Base-by-base conservation (phyloP, 1,140 invertebrate species). In the Proctacanthus coquilletti region DNA sequence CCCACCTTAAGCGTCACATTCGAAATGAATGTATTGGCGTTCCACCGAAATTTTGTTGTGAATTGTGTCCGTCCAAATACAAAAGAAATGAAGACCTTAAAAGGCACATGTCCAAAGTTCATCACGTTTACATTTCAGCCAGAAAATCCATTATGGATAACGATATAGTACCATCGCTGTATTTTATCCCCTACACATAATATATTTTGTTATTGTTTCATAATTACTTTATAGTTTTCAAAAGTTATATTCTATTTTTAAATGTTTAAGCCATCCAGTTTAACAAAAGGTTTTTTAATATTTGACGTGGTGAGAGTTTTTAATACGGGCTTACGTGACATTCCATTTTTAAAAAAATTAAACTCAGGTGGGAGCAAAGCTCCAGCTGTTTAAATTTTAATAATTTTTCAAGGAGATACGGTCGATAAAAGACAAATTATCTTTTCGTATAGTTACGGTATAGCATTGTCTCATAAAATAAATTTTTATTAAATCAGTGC, bases 21-120 rank as follows among this genome's bases (percentile, higher is more conserved):
- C 66, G 65, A 11, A 72, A 72, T 53, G 72, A 75, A 48, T 74
- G 72, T 46, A 46, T 61, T 38, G 69, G 66, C 34, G 65, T 72
- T 9, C 66, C 68, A 36, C 74, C 74, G 4, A 65, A 67, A 40
- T 77, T 75, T 45, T 61, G 65, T 8, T 75, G 74, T 44, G 61
- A 66, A 3, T 62, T 69, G 42, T 74, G 72, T 48, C 38, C 50
- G n/a, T 62, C 60, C 15, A 46, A 52, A 23, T 71, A 70, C 44
- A 60, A 59, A 36, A 55, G 66, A 38, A 69, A 68, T 44, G 66
- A 70, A 42, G 67, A 69, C 51, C 49, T 70, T 19, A 60, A 60
- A 17, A 55, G 66, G 11, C 69, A 71, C 41, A 33, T 66, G 20
- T 57, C 57, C 39, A 64, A 21, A 17, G 32, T 39, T 5, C 41